These are phyloP conservation scores for Glyptemys insculpta DNA, from an alignment of 2,797 vertebrate genomes.

Conservation along the genomic window DNA sequence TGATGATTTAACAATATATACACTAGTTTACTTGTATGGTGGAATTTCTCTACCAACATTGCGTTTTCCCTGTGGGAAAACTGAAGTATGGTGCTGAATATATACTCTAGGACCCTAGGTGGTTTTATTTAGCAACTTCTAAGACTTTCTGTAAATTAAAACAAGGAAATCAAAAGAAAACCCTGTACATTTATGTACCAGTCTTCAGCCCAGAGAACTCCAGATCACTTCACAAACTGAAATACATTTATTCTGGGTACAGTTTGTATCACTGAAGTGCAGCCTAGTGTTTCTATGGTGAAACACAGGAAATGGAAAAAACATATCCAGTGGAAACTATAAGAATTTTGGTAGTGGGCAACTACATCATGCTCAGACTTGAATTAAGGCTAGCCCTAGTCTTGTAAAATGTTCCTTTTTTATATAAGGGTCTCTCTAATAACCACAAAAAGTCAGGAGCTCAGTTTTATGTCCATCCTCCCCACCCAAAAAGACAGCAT, in stretches of 20 bases:
- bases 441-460: background rate
- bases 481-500: background rate
- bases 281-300: background rate
- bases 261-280: background rate
- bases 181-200: background rate
- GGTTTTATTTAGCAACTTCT: constrained; percentile 40
- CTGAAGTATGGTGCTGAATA: background rate
- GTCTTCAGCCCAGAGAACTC: background rate
- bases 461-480: background rate
- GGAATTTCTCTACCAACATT: constrained; percentile 1
- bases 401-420: background rate
- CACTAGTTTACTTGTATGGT: background rate
- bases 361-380: background rate
- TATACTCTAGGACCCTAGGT: background rate
- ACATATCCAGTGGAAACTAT: background rate
- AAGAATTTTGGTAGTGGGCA: background rate
- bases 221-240: background rate
- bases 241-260: background rate
- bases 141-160: constrained; percentile 5
- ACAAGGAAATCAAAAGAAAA: constrained; percentile 23
- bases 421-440: background rate
- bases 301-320: background rate
- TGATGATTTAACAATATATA: background rate
- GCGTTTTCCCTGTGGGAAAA: constrained; percentile 17
- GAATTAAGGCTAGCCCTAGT: background rate